Base-by-base conservation (phyloP, 2,113 vertebrate species). In the Meleagris gallopavo region DNA sequence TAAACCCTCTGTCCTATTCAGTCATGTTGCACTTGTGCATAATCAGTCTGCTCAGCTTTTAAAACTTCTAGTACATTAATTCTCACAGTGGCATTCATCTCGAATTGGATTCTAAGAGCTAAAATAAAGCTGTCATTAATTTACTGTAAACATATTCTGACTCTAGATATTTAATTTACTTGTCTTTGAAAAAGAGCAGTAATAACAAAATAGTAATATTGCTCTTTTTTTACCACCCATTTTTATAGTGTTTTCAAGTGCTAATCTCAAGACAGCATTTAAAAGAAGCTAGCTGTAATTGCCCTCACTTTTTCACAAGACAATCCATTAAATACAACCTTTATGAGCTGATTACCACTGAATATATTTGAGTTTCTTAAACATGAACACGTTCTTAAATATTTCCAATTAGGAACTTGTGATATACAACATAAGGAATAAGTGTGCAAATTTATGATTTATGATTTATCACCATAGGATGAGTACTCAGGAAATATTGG, bases 111-210 rank as follows among this genome's bases (percentile, higher is more conserved):
- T 60, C 45, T 1, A 2, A 74, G 25, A 34, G 6, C 32, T 62
- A 88, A 85, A 87, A 77, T 82, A 76, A 92, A 94, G 11, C 38
- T 81, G 64, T 62, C 22, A 27, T 34, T 76, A 40, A 76, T 89
- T 93, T 83, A 64, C 22, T 74, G 15, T 8, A 2, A 83, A 48
- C 12, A 36, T n/a, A 74, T 74, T 85, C 34, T 11, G 5, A 41
- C 16, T 77, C 12, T 29, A n/a, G 22, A 74, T 18, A 77, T 43
- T 79, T 89, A 9, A 74, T 82, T 92, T 80, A 75, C 7, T 66
- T 48, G 36, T 71, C 25, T 74, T 87, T 4, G 12, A 62, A 70
- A 64, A 20, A 38, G 2, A 72, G 18, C 5, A 0, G 0, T 65
- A 84, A 67, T 58, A 52, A 81, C 8, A 89, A 92, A 72, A 57